Base-by-base conservation (phyloP, 1,140 invertebrate genomes). In the Drosophila sulfurigaster region DNA sequence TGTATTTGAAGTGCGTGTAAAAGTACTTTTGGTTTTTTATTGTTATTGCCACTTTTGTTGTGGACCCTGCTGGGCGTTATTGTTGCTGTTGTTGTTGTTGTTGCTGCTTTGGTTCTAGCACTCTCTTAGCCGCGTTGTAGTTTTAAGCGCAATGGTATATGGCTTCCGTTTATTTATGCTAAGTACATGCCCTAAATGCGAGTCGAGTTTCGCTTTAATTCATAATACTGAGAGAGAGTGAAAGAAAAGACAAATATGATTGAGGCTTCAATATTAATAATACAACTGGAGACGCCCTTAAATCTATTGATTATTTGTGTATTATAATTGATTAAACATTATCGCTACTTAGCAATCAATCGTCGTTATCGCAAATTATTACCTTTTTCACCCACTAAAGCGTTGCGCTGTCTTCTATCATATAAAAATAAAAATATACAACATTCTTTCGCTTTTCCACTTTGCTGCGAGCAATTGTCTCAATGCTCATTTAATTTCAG, bases 1-100 rank as follows among this genome's bases (percentile, higher is more conserved):
- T 85, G 82, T 81, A 79, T 60, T 87, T 87, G 68, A 77, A 87
- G 82, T 86, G 83, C 82, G 82, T 86, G 82, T 76, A 87, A 77
- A 79, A 69, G 78, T 81, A 70, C 64, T 56, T 76, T 86, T 52
- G 65, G 52, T 46, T 49, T 74, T 74, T 78, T 69, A 74, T 78
- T 85, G 69, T 68, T 81, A 72, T 78, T 70, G 66, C 60, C 70
- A 56, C 71, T 60, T 60, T 81, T 78, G 59, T 64, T 65, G 81
- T 56, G 52, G 59, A 38, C 49, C 35, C 30, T 41, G 46, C 16
- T 46, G 15, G 41, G 32, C 46, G 28, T 15, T 43, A 32, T 15
- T 59, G 6, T 10, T 43, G 46, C 1, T 60, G 8, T 54, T 69
- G 58, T 4, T 32, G 35, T 64, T 48, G 28, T 11, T 62, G 46